Base-by-base conservation (phyloP, 2,797 vertebrate species). In the Lateolabrax maculatus region DNA sequence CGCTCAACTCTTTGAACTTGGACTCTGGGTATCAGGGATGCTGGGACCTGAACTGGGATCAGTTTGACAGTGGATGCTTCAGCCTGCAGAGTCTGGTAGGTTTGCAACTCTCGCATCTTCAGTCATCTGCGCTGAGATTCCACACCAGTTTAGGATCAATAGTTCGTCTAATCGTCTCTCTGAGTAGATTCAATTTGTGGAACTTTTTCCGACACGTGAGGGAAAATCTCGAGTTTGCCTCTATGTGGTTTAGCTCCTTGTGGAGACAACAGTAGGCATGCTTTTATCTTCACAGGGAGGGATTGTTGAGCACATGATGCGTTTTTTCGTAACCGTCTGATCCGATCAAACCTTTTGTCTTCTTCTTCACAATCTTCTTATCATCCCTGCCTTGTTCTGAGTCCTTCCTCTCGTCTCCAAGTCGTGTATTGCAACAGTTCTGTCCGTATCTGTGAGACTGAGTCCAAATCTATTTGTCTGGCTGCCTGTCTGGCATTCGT, bases 21-120 rank as follows among this genome's bases (percentile, higher is more conserved):
- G 83, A 52, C 68, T 67, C 12, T 8, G 48, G 41, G 23, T 9
- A 3, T 71, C 64, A n/a, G 36, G 37, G 81, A 89, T 81, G 64
- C 69, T 72, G 36, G 49, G 72, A 75, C 5, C 55, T 63, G 71
- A 46, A 2, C 60, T 13, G 37, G 51, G 72, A 63, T 67, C 67
- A 34, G 64, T 56, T 31, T 80, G 64, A 83, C 77, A 18, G 53
- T 9, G 36, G 76, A 75, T 44, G 60, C 66, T 69, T 65, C 62
- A 77, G 23, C 60, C 57, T 56, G 53, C 27, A 11, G 39, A 65
- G 44, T 41, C 71, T 29, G 88, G 88, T 92, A 83, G 39, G 90
- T 87, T 44, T 43, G 13, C 69, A 44, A 44, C 21, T 58, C 48
- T 29, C 1, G 2, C 6, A 16, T 55, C 7, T 73, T 6, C 6